Conservation (phyloP, 1,140 invertebrate genomes). For the Adoxophyes honmai region DNA sequence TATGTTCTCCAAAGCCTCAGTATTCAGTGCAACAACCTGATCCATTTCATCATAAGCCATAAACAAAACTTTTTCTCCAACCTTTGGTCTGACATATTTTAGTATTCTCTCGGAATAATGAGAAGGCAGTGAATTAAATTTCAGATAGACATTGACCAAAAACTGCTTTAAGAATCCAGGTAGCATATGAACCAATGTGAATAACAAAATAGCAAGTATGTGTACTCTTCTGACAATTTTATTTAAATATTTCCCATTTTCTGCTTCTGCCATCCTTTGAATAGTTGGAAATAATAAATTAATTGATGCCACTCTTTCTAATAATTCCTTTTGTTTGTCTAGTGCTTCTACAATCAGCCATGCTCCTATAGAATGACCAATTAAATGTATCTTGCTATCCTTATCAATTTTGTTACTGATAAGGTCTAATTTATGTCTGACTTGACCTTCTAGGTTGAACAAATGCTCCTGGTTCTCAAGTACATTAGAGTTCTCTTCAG, state of each 20-base stretch:
- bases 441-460: constrained; percentile 55
- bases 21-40: constrained; percentile 43
- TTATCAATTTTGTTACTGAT: constrained; percentile 51
- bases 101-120: constrained; percentile 35
- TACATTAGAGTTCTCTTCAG: constrained; percentile 29
- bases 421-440: constrained; percentile 56
- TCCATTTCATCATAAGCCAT: constrained; percentile 68
- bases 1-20: constrained; percentile 39
- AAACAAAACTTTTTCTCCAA: constrained; percentile 50
- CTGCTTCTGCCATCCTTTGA: constrained; percentile 54
- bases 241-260: constrained; percentile 54
- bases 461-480: constrained; percentile 40
- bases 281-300: constrained; percentile 65
- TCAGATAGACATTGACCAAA: constrained; percentile 47
- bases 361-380: constrained; percentile 66
- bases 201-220: constrained; percentile 36
- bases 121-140: constrained; percentile 34
- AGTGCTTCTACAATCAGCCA: constrained; percentile 61
- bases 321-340: constrained; percentile 34
- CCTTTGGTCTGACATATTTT: constrained; percentile 42
- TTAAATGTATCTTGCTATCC: constrained; percentile 52
- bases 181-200: constrained; percentile 37
- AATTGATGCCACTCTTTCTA: constrained; percentile 36
- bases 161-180: constrained; percentile 34
- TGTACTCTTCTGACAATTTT: constrained; percentile 39